phyloP scores from a whole-genome alignment of 2,888 invertebrate genomes.

The Trisateles emortualis region DNA sequence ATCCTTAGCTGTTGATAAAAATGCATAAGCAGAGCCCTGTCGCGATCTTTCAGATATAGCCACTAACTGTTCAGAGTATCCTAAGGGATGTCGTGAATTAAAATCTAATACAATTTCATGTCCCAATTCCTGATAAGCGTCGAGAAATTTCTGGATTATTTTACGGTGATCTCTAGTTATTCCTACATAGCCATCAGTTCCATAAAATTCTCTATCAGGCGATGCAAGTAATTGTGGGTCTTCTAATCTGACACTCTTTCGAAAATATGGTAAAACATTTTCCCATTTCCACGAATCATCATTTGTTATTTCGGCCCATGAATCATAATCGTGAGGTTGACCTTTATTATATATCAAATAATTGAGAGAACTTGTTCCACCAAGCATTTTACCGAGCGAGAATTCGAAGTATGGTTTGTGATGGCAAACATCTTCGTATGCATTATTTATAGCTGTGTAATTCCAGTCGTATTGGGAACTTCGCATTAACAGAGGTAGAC shows the following conservation, averaged over 20 bases:
- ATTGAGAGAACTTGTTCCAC: slow-evolving; percentile 61
- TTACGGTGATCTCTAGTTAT: slow-evolving; percentile 43
- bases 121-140: slow-evolving; percentile 69
- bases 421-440: slow-evolving; percentile 38
- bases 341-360: slow-evolving; percentile 58
- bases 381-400: slow-evolving; percentile 60
- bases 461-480: slow-evolving; percentile 56
- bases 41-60: slow-evolving; percentile 59
- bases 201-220: slow-evolving; percentile 39
- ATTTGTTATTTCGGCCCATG: slow-evolving; percentile 48
- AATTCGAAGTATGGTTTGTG: slow-evolving; percentile 38
- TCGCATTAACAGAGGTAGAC: slow-evolving; percentile 44
- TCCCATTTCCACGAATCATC: slow-evolving; percentile 59
- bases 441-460: slow-evolving; percentile 53
- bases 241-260: slow-evolving; percentile 52
- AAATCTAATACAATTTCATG: slow-evolving; percentile 57
- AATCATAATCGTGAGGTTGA: slow-evolving; percentile 53
- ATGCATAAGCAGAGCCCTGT: slow-evolving; percentile 75
- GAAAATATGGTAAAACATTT: slow-evolving; percentile 54
- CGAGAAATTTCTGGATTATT: slow-evolving; percentile 43
- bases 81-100: slow-evolving; percentile 61
- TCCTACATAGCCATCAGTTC: slow-evolving; percentile 45
- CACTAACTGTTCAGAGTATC: slow-evolving; percentile 40
- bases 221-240: slow-evolving; percentile 40
- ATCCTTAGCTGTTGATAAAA: slow-evolving; percentile 45